Evolutionary conservation across 2,113 vertebrate species (phyloP), one percentile per base, ranked within the genome.

Genomic region (Ancistrus triradiatus): DNA sequence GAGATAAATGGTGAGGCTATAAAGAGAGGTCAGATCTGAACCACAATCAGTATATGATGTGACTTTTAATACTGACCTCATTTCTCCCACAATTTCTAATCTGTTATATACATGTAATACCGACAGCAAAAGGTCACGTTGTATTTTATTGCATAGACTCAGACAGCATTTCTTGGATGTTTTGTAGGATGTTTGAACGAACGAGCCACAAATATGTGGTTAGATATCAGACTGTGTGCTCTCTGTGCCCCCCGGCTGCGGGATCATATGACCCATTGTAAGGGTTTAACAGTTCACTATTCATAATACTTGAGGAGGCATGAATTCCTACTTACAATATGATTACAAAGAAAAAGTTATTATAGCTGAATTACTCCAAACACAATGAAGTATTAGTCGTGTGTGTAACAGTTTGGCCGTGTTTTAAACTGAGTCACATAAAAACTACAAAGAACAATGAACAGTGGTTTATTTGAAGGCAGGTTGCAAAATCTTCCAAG

Each of bases 261-360:
- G 15, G 24, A 68, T 75, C 73, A 71, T 72, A 75, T 75, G 73
- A 74, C 68, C 52, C 28, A 35, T n/a, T 5, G 62, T 14, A 56
- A 43, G 24, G 53, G 21, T 52, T 27, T 18, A 6, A 52, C 33
- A 21, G 37, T 63, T 58, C 59, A 48, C 7, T 4, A 9, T 40
- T 40, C 4, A 13, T 55, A 6, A 35, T 28, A 51, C 35, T 37
- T 35, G 25, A 62, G 14, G 48, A n/a, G 46, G 44, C 50, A 19
- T 38, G 21, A 59, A 47, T 14, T 46, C 10, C 14, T 31, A 33
- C 15, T 37, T 55, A 22, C 14, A n/a, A n/a, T n/a, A n/a, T n/a
- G n/a, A n/a, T n/a, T n/a, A n/a, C n/a, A n/a, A n/a, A n/a, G n/a
- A n/a, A n/a, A 35, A 11, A 17, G 1, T 46, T 7, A 46, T 18